Percentiles rank a stretch among this genome's conserved stretches.
Conservation (phyloP, 1,140 invertebrate species). For the Ooceraea biroi region DNA sequence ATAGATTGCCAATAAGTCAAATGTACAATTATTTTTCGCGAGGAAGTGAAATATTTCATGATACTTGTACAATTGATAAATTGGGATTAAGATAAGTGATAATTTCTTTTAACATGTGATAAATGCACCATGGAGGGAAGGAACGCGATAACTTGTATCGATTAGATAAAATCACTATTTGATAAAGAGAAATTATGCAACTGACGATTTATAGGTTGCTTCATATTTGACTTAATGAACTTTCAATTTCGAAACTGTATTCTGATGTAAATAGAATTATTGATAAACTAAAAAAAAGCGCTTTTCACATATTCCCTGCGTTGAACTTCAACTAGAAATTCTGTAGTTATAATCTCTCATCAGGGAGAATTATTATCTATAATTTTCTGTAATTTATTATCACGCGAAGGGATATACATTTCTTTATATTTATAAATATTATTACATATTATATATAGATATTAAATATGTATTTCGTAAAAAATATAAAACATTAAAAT, state of each 20-base stretch:
- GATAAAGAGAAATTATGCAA: neutral
- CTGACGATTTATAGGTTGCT: neutral
- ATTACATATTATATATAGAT: too few relatives aligned
- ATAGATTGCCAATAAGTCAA: neutral
- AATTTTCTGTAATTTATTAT: too few relatives aligned
- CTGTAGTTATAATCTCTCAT: too few relatives aligned
- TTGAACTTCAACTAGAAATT: neutral
- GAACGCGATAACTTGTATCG: slow-evolving; percentile 7
- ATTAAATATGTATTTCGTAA: too few relatives aligned
- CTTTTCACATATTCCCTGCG: neutral
- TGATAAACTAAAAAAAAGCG: neutral
- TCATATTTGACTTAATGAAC: neutral
- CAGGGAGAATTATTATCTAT: too few relatives aligned
- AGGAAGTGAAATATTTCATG: neutral
- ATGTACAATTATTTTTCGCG: neutral
- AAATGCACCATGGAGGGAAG: neutral
- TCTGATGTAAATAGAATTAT: slow-evolving; percentile 6
- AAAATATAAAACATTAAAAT: too few relatives aligned
- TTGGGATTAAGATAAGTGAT: neutral
- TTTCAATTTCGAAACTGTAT: neutral
- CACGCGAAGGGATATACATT: too few relatives aligned
- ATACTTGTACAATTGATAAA: neutral
- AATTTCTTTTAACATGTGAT: neutral
- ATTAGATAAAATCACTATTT: neutral
- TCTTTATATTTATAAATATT: too few relatives aligned